Conservation (phyloP, 2,113 vertebrate genomes). For the Platycercus adscitus region DNA sequence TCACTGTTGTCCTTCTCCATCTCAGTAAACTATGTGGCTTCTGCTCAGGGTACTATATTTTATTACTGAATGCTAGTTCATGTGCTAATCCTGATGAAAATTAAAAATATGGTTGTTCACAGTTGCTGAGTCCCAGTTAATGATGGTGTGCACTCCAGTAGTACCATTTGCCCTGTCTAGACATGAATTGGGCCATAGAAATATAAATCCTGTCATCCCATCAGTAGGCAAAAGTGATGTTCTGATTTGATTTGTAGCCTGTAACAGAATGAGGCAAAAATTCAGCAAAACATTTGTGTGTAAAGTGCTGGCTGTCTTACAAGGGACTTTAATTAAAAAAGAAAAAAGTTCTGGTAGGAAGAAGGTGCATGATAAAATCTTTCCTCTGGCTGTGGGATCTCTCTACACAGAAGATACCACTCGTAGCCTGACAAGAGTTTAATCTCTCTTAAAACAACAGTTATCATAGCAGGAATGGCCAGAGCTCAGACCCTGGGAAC, state of each 20-base stretch:
- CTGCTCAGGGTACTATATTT: not conserved
- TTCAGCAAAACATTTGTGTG: not conserved
- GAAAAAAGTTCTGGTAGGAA: not conserved
- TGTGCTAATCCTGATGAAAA: not conserved
- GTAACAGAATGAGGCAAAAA: not conserved
- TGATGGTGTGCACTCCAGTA: not conserved
- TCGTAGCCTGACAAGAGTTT: not conserved
- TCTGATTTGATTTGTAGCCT: not conserved
- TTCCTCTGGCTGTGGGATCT: not conserved
- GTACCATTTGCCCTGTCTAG: not conserved
- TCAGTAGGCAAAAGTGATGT: not conserved
- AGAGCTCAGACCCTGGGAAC: not conserved
- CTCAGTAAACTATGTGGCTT: not conserved
- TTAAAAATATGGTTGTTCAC: not conserved
- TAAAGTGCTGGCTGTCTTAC: not conserved
- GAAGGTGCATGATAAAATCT: not conserved
- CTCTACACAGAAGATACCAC: not conserved
- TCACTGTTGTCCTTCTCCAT: not conserved
- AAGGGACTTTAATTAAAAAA: not conserved
- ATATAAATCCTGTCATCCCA: not conserved
- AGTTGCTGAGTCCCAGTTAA: not conserved
- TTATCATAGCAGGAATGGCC: not conserved
- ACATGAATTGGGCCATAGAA: not conserved
- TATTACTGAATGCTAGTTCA: not conserved
- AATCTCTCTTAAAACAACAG: not conserved